Evolutionary conservation across 2,888 invertebrate species (phyloP).

Genomic region (Rosalia funebris): DNA sequence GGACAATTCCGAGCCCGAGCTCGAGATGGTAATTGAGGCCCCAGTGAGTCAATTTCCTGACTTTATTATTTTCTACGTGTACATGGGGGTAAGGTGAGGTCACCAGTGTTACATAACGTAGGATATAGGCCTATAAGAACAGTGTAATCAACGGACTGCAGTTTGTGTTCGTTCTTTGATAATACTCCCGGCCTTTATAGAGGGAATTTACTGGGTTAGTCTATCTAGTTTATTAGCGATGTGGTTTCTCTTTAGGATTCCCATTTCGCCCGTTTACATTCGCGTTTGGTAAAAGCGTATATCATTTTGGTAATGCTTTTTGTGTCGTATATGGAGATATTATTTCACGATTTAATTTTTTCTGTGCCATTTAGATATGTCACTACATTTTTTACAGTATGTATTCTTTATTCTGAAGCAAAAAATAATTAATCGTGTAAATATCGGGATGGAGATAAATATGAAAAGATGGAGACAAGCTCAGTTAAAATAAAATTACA

Average conservation of each 20-base stretch:
- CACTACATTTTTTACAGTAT: too few species aligned
- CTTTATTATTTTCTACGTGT: conserved; percentile 24
- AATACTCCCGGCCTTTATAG: conserved; percentile 15
- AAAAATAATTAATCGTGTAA: too few species aligned
- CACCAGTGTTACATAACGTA: conserved; percentile 14
- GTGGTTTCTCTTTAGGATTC: conserved; percentile 20
- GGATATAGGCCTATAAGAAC: conserved; percentile 14
- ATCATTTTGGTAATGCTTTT: too few species aligned
- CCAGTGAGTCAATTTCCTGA: conserved; percentile 20
- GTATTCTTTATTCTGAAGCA: too few species aligned
- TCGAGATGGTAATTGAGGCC: conserved; percentile 22
- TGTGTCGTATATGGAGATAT: too few species aligned
- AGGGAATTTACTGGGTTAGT: conserved; percentile 16
- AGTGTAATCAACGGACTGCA: conserved; percentile 27
- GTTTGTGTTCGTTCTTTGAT: conserved; percentile 22
- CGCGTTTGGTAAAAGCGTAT: not conserved
- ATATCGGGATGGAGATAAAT: too few species aligned
- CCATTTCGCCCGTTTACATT: conserved; percentile 15
- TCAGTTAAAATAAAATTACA: too few species aligned
- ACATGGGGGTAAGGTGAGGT: conserved; percentile 6
- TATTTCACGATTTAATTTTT: too few species aligned
- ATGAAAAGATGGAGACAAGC: too few species aligned
- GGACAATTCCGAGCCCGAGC: conserved; percentile 22
- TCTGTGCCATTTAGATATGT: too few species aligned
- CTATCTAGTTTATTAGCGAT: conserved; percentile 18